Conservation (phyloP, 2,888 invertebrate genomes). For the Epinotia demarniana region DNA sequence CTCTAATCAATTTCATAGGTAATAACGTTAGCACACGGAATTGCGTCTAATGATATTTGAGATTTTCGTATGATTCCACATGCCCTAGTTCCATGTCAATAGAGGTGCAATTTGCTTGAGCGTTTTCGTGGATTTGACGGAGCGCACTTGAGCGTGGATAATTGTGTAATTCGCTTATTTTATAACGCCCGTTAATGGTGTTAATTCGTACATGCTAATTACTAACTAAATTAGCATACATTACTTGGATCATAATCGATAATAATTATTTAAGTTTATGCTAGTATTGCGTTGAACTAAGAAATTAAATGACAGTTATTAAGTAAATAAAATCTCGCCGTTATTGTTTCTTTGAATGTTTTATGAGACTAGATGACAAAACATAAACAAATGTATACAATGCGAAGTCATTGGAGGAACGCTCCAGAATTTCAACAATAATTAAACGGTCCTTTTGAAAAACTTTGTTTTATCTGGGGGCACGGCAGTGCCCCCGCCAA, state of each 20-base stretch:
- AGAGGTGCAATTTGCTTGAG: slow-evolving; percentile 12
- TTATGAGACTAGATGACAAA: no score
- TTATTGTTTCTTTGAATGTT: no score
- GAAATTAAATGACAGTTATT: not conserved
- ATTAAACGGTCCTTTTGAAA: no score
- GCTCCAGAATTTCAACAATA: no score
- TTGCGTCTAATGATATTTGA: slow-evolving; percentile 27
- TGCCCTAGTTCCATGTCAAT: slow-evolving; percentile 30
- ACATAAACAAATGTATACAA: no score
- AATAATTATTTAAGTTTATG: not conserved
- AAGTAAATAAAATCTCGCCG: no score
- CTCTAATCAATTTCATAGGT: slow-evolving; percentile 7
- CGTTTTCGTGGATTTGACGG: slow-evolving; percentile 8
- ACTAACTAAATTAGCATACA: slow-evolving; percentile 14
- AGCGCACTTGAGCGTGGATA: slow-evolving; percentile 17
- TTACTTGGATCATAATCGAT: slow-evolving; percentile 3
- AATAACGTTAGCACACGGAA: slow-evolving; percentile 6
- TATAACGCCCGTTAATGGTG: slow-evolving; percentile 27
- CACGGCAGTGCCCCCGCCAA: no score
- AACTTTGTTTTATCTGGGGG: no score
- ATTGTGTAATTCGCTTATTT: slow-evolving; percentile 36
- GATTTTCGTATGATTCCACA: slow-evolving; percentile 20
- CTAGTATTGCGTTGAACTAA: not conserved
- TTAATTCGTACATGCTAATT: slow-evolving; percentile 28
- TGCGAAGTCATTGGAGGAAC: no score